phyloP scores from a whole-genome alignment of 2,113 vertebrate genomes.

The Acrocephalus kingi region DNA sequence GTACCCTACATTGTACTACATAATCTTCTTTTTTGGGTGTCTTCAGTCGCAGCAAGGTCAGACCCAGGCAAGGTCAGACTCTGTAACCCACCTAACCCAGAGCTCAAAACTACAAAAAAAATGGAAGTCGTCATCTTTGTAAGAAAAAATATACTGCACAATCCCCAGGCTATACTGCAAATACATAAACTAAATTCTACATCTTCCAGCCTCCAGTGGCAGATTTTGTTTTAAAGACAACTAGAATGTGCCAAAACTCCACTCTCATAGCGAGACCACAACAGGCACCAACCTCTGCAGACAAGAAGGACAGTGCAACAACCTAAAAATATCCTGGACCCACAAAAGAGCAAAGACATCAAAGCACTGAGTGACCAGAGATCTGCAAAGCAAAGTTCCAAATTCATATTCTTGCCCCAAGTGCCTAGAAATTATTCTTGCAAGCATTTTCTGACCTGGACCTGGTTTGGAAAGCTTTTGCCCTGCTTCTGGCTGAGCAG shows the following conservation, averaged over 20 bases:
- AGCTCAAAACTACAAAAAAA: not conserved
- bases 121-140: not conserved
- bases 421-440: not conserved
- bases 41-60: not conserved
- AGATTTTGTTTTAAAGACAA: not conserved
- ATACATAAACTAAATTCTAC: not conserved
- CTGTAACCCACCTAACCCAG: not conserved
- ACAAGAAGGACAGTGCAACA: not conserved
- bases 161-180: not conserved
- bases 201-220: not conserved
- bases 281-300: not conserved
- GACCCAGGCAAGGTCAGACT: not conserved
- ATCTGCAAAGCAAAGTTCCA: not conserved
- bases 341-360: not conserved
- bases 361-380: not conserved
- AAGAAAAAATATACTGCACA: not conserved
- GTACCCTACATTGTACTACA: not conserved
- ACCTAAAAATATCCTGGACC: not conserved
- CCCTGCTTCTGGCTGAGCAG: not conserved
- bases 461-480: not conserved
- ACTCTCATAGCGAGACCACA: accelerated
- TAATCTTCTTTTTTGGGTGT: not conserved
- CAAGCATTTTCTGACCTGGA: not conserved
- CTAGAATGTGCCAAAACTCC: not conserved
- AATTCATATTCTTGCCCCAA: not conserved